Evolutionary conservation across 1,140 invertebrate species (phyloP).

Genomic region (Eciton burchellii): DNA sequence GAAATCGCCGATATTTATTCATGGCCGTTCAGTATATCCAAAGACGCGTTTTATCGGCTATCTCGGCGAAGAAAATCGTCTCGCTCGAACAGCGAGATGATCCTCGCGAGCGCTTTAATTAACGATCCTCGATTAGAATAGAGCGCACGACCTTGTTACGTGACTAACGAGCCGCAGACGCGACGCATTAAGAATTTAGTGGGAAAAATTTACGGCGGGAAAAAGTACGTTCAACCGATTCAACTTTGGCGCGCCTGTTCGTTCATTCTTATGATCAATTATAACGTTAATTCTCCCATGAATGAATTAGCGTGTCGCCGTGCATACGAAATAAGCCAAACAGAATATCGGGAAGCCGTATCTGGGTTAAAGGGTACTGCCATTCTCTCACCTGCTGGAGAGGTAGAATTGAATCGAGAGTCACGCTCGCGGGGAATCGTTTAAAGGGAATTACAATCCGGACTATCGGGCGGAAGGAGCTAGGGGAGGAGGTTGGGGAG

Average conservation of each 20-base stretch:
- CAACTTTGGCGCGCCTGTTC: background rate
- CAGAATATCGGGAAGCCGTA: slow-evolving; percentile 54
- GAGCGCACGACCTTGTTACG: background rate
- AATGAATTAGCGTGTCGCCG: background rate
- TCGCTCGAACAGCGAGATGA: background rate
- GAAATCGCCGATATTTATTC: too few species aligned
- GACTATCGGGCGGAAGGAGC: slow-evolving; percentile 64
- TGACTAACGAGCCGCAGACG: background rate
- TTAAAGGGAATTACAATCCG: slow-evolving; percentile 80
- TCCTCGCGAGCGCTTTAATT: background rate
- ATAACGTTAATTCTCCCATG: slow-evolving; percentile 12
- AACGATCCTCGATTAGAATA: background rate
- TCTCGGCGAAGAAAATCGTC: too few species aligned
- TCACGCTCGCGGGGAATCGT: slow-evolving; percentile 78
- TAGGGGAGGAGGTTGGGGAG: slow-evolving; percentile 56
- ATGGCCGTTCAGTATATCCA: too few species aligned
- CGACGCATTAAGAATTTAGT: background rate
- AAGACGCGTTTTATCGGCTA: too few species aligned
- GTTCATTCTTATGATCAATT: background rate
- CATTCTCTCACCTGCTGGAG: slow-evolving; percentile 57
- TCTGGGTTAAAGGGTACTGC: slow-evolving; percentile 55
- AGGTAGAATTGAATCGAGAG: slow-evolving; percentile 79
- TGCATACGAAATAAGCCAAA: slow-evolving; percentile 27
- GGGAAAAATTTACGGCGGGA: slow-evolving; percentile 3
- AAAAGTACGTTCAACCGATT: background rate